Percentiles rank a stretch among this genome's conserved stretches.
Conservation (phyloP, 2,888 invertebrate species). For the Geotrupes spiniger region DNA sequence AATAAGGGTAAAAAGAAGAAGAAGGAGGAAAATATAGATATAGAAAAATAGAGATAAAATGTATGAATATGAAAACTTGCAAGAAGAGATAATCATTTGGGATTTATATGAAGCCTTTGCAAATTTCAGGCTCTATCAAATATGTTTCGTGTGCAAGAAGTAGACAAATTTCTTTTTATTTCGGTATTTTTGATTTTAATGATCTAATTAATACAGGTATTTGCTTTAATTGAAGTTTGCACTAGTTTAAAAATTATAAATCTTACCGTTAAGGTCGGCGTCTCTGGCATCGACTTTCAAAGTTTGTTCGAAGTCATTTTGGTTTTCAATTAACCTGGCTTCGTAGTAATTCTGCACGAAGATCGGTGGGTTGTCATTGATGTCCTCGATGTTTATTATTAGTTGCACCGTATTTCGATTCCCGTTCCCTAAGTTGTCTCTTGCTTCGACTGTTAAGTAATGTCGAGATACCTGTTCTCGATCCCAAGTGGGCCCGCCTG, state of each 20-base stretch:
- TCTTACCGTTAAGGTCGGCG: conserved; percentile 74
- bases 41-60: neutral
- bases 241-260: too few species aligned
- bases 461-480: conserved; percentile 80
- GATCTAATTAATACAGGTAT: neutral
- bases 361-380: conserved; percentile 86
- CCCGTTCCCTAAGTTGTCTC: conserved; percentile 82
- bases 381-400: conserved; percentile 78
- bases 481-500: conserved; percentile 77
- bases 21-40: too few species aligned
- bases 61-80: neutral
- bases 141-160: too few species aligned
- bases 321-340: conserved; percentile 80
- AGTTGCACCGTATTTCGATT: conserved; percentile 83
- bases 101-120: neutral
- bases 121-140: too few species aligned
- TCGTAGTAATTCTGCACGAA: conserved; percentile 82
- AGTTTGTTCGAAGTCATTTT: conserved; percentile 71
- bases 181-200: too few species aligned
- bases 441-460: conserved; percentile 83
- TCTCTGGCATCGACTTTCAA: conserved; percentile 79
- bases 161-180: too few species aligned
- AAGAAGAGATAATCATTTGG: neutral
- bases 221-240: neutral
- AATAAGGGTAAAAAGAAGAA: too few species aligned